Conservation (phyloP, 1,140 invertebrate genomes). For the Cyphomyrmex costatus region DNA sequence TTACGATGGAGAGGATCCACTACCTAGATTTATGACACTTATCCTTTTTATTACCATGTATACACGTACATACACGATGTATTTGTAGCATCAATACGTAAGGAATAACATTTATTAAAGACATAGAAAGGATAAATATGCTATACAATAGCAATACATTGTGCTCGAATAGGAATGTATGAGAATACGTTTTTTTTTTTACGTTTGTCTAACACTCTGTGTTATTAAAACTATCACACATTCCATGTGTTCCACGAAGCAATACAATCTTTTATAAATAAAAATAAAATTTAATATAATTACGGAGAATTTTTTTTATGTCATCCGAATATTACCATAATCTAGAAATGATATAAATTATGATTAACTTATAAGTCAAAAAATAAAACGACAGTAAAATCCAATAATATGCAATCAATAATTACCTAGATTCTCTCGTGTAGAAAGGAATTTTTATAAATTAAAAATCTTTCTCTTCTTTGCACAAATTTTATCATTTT, state of each 20-base stretch:
- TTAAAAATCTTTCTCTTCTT: background rate
- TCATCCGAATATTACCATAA: slow-evolving; percentile 15
- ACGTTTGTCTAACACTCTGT: background rate
- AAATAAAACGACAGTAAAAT: background rate
- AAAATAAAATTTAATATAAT: background rate
- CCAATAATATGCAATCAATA: slow-evolving; percentile 5
- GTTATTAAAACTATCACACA: background rate
- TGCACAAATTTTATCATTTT: background rate
- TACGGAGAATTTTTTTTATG: background rate
- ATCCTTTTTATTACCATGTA: slow-evolving; percentile 30
- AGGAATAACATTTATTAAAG: slow-evolving; percentile 46
- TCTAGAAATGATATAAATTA: background rate
- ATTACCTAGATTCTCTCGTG: background rate
- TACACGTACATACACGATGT: background rate
- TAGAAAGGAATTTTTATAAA: slow-evolving; percentile 24
- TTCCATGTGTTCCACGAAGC: background rate
- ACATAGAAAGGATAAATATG: slow-evolving; percentile 21
- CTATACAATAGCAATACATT: background rate
- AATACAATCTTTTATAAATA: background rate
- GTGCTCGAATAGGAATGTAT: background rate
- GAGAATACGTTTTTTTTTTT: background rate
- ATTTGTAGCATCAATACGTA: slow-evolving; percentile 21
- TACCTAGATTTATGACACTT: slow-evolving; percentile 5
- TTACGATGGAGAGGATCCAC: background rate
- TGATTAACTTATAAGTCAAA: slow-evolving; percentile 13